Percentiles rank a stretch among this genome's conserved stretches.
Evolutionary conservation across 2,888 invertebrate genomes (phyloP).

Genomic region (Trichacis sp.): DNA sequence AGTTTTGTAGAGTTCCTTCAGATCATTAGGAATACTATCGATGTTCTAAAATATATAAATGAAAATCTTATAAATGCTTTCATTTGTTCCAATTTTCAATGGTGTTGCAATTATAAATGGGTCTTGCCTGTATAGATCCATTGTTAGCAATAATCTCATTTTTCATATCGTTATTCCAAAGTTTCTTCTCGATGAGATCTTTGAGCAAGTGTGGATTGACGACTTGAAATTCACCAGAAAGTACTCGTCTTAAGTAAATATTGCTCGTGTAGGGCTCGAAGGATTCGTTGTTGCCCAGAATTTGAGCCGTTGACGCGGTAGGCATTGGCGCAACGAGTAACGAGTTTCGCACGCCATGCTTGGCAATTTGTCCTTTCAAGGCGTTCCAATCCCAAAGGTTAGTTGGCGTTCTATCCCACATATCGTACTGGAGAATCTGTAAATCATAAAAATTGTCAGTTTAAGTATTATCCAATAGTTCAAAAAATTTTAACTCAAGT

Average conservation of each 20-base stretch:
- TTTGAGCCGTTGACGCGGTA: slow-evolving; percentile 98
- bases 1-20: slow-evolving; percentile 94
- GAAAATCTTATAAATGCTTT: slow-evolving; percentile 90
- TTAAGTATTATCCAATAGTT: too few relatives aligned
- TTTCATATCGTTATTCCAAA: slow-evolving; percentile 97
- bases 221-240: slow-evolving; percentile 95
- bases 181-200: slow-evolving; percentile 88
- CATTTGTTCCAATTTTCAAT: slow-evolving; percentile 95
- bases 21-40: slow-evolving; percentile 83
- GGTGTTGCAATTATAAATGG: too few relatives aligned
- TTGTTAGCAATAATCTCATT: slow-evolving; percentile 90
- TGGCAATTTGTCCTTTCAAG: slow-evolving; percentile 86
- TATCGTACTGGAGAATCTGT: slow-evolving; percentile 95
- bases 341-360: slow-evolving; percentile 93
- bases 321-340: slow-evolving; percentile 97
- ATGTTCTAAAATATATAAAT: slow-evolving; percentile 74
- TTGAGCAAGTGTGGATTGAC: slow-evolving; percentile 96
- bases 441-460: too few relatives aligned
- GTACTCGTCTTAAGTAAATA: slow-evolving; percentile 92
- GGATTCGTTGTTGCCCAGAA: slow-evolving; percentile 98
- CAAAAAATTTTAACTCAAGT: too few relatives aligned
- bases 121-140: slow-evolving; percentile 84
- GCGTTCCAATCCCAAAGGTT: slow-evolving; percentile 90
- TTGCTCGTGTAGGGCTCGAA: slow-evolving; percentile 99
- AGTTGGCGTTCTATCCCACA: slow-evolving; percentile 94